Evolutionary conservation across 2,797 vertebrate species (phyloP), one percentile per base, ranked within the genome.

Genomic region (Alectoris magna): DNA sequence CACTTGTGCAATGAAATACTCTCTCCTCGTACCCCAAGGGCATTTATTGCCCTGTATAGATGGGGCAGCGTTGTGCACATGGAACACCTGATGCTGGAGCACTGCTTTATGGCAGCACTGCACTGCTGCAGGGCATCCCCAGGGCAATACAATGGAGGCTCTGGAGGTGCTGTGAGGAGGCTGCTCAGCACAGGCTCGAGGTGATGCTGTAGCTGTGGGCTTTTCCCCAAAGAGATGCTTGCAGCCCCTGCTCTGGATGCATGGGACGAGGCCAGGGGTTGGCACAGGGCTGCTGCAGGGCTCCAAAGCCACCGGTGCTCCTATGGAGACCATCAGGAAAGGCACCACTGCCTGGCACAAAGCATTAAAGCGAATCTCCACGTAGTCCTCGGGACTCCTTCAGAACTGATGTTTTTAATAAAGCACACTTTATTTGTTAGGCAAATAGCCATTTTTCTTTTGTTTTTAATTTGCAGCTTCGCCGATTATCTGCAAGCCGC

Each of bases 1-100:
- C 94, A 92, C 92, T 95, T 94, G 84, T 91, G 77, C 94, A 74
- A 12, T 95, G 91, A 97, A 96, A 97, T 95, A 94, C n/a, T 8
- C 3, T 51, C 84, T 77, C 38, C n/a, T 89, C 64, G 91, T 86
- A 82, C 90, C 89, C 14, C 67, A 86, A 87, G 83, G 91, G 91
- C 90, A 90, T 96, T 93, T 88, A 84, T 80, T 84, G 87, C 85
- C 86, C 77, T 15, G 0, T 43, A 34, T 36, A 68, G 43, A 68
- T 13, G 74, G 80, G 91, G 85, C 55, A 56, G 31, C 11, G 18
- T n/a, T 56, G 55, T 11, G 31, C 31, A 12, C 17, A 6, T 19
- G 31, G 55, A 56, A 5, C 18, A 21, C 31, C 55, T 31, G 11
- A n/a, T 11, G 29, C 31, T 19, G 55, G 18, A 29, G 53, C 27